Percentiles rank a stretch among this genome's conserved stretches.
Evolutionary conservation across 1,140 invertebrate species (phyloP).

Genomic region (Diplogasteroides magnus): DNA sequence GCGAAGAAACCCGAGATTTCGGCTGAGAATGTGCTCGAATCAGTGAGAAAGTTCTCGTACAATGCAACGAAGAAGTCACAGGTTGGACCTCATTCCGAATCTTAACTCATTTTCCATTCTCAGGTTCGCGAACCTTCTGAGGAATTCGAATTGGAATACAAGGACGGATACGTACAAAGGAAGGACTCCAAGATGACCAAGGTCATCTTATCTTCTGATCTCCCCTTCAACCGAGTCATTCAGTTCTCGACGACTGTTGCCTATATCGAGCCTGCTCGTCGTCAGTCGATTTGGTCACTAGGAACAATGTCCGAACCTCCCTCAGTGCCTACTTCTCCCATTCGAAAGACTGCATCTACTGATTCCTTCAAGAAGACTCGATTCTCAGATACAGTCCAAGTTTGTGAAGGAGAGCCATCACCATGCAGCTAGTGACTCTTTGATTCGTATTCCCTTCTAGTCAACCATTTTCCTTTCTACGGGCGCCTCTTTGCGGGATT

Average conservation of each 20-base stretch:
- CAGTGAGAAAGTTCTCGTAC: constrained; percentile 11
- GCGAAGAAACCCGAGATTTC: background rate
- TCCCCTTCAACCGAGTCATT: constrained; percentile 17
- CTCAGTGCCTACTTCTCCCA: background rate
- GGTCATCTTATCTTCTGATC: constrained; percentile 2
- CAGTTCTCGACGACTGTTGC: constrained; percentile 26
- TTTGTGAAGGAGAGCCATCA: background rate
- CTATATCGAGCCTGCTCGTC: constrained; percentile 22
- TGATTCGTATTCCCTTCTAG: too few relatives aligned
- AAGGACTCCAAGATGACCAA: constrained; percentile 35
- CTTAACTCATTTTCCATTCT: constrained; percentile 7
- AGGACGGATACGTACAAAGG: constrained; percentile 35
- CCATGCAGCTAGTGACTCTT: too few relatives aligned
- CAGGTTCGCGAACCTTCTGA: constrained; percentile 8
- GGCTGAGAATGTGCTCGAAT: background rate
- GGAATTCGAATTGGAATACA: constrained; percentile 32
- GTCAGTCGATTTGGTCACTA: constrained; percentile 21
- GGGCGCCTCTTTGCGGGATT: too few relatives aligned
- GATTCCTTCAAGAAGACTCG: constrained; percentile 25
- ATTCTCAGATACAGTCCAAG: constrained; percentile 26
- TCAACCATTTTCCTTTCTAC: too few relatives aligned
- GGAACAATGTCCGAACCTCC: background rate
- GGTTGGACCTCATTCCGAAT: constrained; percentile 1
- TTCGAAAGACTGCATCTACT: constrained; percentile 10
- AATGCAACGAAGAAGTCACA: constrained; percentile 14